Conservation (phyloP, 2,797 vertebrate genomes). For the Bryconaethiops microstoma region DNA sequence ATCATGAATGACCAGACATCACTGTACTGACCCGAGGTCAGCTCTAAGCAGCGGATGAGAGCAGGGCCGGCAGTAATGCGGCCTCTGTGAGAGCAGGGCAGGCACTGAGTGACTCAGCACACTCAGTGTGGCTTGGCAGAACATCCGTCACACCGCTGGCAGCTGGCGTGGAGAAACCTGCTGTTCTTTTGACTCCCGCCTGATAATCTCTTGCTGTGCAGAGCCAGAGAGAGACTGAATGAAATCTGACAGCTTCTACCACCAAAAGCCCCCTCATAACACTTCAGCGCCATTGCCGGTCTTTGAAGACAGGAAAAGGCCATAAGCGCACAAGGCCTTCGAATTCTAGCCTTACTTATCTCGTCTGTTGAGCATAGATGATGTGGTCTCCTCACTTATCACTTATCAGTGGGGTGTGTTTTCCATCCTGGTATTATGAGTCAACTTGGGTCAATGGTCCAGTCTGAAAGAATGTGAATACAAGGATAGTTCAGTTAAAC, state of each 20-base stretch:
- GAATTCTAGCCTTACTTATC: neutral
- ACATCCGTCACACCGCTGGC: constrained; percentile 61
- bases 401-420: neutral
- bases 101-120: constrained; percentile 70
- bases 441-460: constrained; percentile 11
- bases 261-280: constrained; percentile 9
- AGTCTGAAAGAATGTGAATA: neutral
- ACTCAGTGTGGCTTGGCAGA: constrained; percentile 58
- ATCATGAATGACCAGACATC: neutral
- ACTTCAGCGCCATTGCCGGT: constrained; percentile 12
- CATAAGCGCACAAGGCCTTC: constrained; percentile 7
- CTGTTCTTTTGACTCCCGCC: constrained; percentile 59
- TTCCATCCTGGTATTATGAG: constrained; percentile 14
- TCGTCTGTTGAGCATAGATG: constrained; percentile 10
- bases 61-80: constrained; percentile 25
- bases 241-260: constrained; percentile 37
- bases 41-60: neutral
- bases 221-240: constrained; percentile 22
- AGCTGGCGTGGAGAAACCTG: constrained; percentile 49
- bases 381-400: neutral
- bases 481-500: neutral
- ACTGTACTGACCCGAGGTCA: neutral
- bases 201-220: constrained; percentile 47
- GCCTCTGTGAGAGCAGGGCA: constrained; percentile 59
- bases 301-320: constrained; percentile 4